Base-by-base conservation (phyloP, 2,797 vertebrate genomes). In the Sternarchorhynchus goeldii region DNA sequence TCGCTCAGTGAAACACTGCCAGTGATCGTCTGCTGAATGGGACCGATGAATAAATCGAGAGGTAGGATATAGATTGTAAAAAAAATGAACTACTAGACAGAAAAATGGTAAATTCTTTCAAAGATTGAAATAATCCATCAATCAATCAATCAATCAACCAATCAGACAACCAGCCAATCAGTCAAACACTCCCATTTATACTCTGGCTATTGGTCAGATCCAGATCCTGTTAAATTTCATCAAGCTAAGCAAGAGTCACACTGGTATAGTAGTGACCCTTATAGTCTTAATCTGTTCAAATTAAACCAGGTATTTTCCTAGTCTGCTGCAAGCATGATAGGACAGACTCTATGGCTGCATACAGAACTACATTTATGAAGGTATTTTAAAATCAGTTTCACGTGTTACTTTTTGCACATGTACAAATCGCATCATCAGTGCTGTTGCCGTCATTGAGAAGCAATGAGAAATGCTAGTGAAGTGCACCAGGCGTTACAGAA, bases 11-110 rank as follows among this genome's bases (percentile, higher is more conserved):
- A 20, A 75, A 60, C 57, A n/a, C 62, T 60, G 6, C 34, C 36
- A 36, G 6, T 50, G 45, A 50, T 12, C 41, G 41, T 58, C 57
- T 21, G 34, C 50, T 32, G 66, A 71, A 70, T 69, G 41, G 25
- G 59, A 62, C 53, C 59, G 20, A 50, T 57, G 62, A 70, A 20
- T 31, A 79, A 68, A 29, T n/a, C 16, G 29, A 50, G 39, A 20
- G 45, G 20, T 5, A 39, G 6, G 41, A 50, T 12, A 50, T 16
- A 6, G 20, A 6, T 36, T 39, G 18, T 8, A 20, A n/a, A 17
- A 5, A 25, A 25, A 25, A 39, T 36, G 25, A 14, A 53, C 8
- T 58, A 39, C 16, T 12, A 56, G 16, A 31, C 66, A 17, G 41
- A 55, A 39, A 50, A 14, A 10, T 17, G 41, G 20, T 67, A 53